Conservation (phyloP, 2,113 vertebrate genomes). For the Montifringilla adamsi region DNA sequence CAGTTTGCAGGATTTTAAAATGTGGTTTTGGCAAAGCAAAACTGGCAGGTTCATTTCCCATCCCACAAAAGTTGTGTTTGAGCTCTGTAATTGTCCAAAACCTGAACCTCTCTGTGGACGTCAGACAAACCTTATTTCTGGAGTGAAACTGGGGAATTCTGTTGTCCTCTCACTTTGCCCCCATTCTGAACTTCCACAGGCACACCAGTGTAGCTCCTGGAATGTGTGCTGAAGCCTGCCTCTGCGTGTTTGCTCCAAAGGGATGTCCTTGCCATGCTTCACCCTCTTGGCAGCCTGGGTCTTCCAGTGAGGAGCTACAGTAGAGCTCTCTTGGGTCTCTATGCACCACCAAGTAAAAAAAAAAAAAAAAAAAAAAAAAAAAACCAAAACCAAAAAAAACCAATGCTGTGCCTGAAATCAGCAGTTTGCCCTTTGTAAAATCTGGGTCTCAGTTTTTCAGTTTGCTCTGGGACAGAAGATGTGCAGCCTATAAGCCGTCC, state of each 20-base stretch:
- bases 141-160: neutral
- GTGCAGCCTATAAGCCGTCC: fast-evolving
- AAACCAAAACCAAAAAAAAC: too few relatives aligned
- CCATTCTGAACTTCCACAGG: neutral
- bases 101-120: neutral
- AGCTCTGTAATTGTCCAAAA: neutral
- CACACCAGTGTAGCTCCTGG: fast-evolving
- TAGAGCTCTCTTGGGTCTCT: neutral
- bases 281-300: neutral
- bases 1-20: neutral
- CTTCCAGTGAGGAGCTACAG: neutral
- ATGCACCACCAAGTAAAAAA: neutral
- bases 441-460: neutral
- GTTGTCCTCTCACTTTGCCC: fast-evolving
- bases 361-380: neutral
- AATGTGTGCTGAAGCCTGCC: neutral
- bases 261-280: neutral
- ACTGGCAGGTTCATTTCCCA: neutral
- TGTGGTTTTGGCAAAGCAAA: neutral
- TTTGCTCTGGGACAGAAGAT: neutral
- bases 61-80: neutral
- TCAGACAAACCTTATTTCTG: neutral
- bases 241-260: neutral
- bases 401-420: fast-evolving
- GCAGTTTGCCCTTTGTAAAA: neutral